phyloP scores from a whole-genome alignment of 2,888 invertebrate species.

The Octodonta nipae region DNA sequence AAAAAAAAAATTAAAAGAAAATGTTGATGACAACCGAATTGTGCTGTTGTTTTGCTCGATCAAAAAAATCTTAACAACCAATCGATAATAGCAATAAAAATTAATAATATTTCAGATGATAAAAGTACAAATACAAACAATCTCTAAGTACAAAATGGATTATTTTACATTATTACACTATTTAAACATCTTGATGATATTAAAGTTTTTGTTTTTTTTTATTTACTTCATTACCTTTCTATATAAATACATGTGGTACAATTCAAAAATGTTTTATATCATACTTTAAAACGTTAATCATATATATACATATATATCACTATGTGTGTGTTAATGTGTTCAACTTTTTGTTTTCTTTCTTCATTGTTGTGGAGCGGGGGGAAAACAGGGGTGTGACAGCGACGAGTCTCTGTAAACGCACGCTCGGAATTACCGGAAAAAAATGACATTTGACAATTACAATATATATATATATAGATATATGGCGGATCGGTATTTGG shows the following conservation, averaged over 20 bases:
- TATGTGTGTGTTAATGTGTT: slow-evolving; percentile 8
- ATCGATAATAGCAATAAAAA: not conserved
- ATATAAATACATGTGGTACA: slow-evolving; percentile 30
- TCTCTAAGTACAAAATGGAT: slow-evolving; percentile 30
- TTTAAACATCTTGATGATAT: slow-evolving; percentile 22
- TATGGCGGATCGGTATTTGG: slow-evolving; percentile 1
- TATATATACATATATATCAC: slow-evolving; percentile 30
- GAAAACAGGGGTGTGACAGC: too few species aligned
- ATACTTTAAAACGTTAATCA: slow-evolving; percentile 13
- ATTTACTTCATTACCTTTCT: slow-evolving; percentile 15
- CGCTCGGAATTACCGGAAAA: too few species aligned
- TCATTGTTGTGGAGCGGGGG: too few species aligned
- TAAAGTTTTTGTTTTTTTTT: slow-evolving; percentile 5
- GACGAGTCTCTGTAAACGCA: too few species aligned
- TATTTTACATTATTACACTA: slow-evolving; percentile 32
- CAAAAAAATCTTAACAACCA: too few species aligned
- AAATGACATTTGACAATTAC: too few species aligned
- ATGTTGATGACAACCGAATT: too few species aligned
- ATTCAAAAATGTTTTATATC: slow-evolving; percentile 25
- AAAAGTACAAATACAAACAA: slow-evolving; percentile 25
- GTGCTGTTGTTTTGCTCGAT: not conserved
- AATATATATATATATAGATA: slow-evolving; percentile 2
- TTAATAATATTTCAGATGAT: slow-evolving; percentile 14
- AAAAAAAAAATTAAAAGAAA: too few species aligned
- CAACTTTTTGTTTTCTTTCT: too few species aligned